phyloP scores from a whole-genome alignment of 2,113 vertebrate species.

The Tragelaphus strepsiceros region DNA sequence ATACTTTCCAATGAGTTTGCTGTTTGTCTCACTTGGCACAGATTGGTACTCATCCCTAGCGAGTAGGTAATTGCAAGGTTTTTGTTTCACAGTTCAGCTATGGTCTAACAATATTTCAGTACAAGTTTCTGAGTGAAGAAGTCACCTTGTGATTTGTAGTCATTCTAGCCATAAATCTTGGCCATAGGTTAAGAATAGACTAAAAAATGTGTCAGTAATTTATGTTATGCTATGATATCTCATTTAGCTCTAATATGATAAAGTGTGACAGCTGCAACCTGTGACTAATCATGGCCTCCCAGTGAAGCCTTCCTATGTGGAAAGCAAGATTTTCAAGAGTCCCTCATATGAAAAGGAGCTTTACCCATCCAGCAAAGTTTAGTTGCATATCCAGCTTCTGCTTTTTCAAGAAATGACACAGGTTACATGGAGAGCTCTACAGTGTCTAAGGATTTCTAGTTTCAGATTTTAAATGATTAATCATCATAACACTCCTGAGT shows the following conservation, averaged over 20 bases:
- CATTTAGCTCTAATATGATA: constrained; percentile 57
- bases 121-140: constrained; percentile 38
- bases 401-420: not conserved
- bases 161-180: constrained; percentile 53
- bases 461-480: constrained; percentile 40
- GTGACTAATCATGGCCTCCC: constrained; percentile 30
- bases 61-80: constrained; percentile 35
- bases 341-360: not conserved
- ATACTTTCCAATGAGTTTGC: not conserved
- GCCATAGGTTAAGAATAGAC: constrained; percentile 36
- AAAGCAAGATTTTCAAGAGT: constrained; percentile 14
- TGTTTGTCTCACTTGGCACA: constrained; percentile 8
- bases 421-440: not conserved
- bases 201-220: constrained; percentile 54
- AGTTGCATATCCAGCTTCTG: not conserved
- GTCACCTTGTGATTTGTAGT: constrained; percentile 54
- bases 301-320: not conserved
- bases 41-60: not conserved
- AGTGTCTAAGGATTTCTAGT: not conserved
- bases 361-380: not conserved
- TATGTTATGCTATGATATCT: constrained; percentile 52
- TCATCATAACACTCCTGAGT: not conserved
- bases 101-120: constrained; percentile 18
- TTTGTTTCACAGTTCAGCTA: constrained; percentile 17
- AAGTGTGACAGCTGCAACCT: constrained; percentile 36